Base-by-base conservation (phyloP, 2,113 vertebrate genomes). In the Prietella phreatophila region DNA sequence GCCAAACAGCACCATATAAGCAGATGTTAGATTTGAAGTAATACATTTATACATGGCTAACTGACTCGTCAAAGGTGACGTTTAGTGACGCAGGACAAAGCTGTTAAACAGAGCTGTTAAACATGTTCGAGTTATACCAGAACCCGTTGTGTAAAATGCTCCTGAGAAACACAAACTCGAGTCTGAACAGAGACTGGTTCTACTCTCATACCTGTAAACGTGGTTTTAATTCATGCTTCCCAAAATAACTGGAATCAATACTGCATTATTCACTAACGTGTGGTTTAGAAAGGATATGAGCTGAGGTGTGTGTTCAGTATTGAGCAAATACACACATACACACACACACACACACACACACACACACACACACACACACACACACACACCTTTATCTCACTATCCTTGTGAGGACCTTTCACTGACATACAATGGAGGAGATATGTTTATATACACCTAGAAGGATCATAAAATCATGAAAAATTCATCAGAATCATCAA, bases 301-400 rank as follows among this genome's bases (percentile, higher is more conserved):
- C 71, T 88, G 86, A 67, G 36, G 33, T 84, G 88, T 75, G 75
- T 71, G 53, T 87, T 14, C 65, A 76, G 25, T 88, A 65, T 78
- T 85, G 81, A n/a, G n/a, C n/a, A n/a, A n/a, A n/a, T n/a, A n/a
- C n/a, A n/a, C n/a, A n/a, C n/a, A n/a, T n/a, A n/a, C n/a, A n/a
- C 56, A 15, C 5, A 42, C 5, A 9, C 47, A 69, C 53, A 19
- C 33, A 81, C 13, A 25, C 20, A 63, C 17, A 53, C 36, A 25
- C 56, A 15, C 3, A 42, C 4, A 9, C 47, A 67, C 53, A 19
- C 33, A 81, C 13, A 25, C 20, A 63, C 17, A 53, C 69, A 63
- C 78, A 17, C 33, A 86, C 14, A 27, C 33, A 69, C 22, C 30
- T 53, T 78, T 27, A 22, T 50, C 14, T 50, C 50, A 76, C 20